Percentiles rank a stretch among this genome's conserved stretches.
Evolutionary conservation across 2,113 vertebrate species (phyloP).

Genomic region (Mastomys coucha): DNA sequence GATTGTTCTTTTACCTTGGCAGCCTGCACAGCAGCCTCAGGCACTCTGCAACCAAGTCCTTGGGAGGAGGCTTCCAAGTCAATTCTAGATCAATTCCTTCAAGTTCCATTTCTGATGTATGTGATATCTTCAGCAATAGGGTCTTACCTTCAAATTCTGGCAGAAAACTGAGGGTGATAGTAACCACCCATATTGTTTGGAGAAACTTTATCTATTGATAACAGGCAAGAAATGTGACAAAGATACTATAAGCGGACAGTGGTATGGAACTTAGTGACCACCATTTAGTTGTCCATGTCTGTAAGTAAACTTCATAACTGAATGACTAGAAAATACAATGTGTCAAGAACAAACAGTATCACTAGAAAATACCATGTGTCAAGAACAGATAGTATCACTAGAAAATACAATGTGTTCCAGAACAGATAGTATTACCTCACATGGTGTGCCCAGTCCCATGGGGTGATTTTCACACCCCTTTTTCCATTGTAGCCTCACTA

Average conservation of each 20-base stretch:
- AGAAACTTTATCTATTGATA: background rate
- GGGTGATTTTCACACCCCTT: background rate
- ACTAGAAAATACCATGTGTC: background rate
- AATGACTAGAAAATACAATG: background rate
- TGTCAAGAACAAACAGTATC: background rate
- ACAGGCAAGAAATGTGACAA: background rate
- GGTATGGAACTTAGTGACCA: background rate
- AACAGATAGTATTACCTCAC: background rate
- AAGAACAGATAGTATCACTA: background rate
- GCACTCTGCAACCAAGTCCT: background rate
- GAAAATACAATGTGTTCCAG: background rate
- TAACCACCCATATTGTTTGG: background rate
- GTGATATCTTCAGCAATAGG: background rate
- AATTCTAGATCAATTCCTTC: background rate
- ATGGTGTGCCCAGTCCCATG: background rate
- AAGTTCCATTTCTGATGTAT: background rate
- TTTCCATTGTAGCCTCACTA: background rate
- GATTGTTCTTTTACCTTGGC: background rate
- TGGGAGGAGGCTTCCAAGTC: background rate
- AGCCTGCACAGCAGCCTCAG: background rate
- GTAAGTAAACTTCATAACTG: background rate
- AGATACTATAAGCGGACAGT: background rate
- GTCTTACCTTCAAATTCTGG: background rate
- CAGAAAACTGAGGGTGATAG: background rate
- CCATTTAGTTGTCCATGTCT: background rate